Evolutionary conservation across 2,797 vertebrate species (phyloP).

Genomic region (Galago senegalensis): DNA sequence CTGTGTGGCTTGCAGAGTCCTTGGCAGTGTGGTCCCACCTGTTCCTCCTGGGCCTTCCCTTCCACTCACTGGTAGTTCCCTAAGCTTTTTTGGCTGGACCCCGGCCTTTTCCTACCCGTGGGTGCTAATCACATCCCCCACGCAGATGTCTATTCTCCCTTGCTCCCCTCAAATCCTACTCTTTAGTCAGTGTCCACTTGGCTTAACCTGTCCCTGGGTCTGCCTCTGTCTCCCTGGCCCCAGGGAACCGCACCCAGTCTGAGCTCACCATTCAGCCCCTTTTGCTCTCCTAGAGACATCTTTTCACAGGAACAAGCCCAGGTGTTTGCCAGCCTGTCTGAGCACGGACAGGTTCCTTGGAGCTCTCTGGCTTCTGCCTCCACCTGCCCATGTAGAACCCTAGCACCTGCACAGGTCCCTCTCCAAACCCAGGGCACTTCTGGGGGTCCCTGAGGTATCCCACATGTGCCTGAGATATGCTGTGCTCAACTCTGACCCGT

Average conservation of each 20-base stretch:
- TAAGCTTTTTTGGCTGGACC: background rate
- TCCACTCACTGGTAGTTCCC: background rate
- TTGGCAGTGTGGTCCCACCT: background rate
- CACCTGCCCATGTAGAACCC: background rate
- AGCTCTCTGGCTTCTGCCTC: background rate
- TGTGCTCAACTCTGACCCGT: background rate
- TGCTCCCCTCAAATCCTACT: background rate
- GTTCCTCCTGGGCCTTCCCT: background rate
- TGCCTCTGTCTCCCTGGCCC: background rate
- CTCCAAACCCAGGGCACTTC: background rate
- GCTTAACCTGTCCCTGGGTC: background rate
- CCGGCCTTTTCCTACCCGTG: background rate
- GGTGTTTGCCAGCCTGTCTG: background rate
- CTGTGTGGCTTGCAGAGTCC: background rate
- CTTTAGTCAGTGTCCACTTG: background rate
- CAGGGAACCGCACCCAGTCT: background rate
- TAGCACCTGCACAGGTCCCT: background rate
- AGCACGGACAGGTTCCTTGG: background rate
- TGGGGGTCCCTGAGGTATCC: background rate
- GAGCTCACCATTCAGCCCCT: background rate
- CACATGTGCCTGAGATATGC: background rate
- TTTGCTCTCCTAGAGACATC: background rate
- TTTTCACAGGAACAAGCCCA: fast-evolving
- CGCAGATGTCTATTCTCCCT: background rate
- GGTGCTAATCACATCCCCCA: background rate